Evolutionary conservation across 2,888 invertebrate species (phyloP).

Genomic region (Euphydryas editha): DNA sequence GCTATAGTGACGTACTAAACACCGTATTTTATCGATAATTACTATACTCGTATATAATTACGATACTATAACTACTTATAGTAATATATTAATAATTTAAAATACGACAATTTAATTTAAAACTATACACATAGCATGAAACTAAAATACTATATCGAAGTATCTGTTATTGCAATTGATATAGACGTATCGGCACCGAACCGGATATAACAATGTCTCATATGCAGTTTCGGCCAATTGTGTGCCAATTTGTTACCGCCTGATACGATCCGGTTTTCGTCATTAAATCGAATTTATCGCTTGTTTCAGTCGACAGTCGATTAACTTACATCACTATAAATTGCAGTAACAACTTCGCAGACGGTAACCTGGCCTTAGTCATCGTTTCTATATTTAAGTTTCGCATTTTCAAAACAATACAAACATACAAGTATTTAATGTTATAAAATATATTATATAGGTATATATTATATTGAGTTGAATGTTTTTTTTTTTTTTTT

Average conservation of each 20-base stretch:
- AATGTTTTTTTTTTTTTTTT: too few relatives aligned
- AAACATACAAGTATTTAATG: too few relatives aligned
- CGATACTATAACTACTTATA: too few relatives aligned
- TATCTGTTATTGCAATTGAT: background rate
- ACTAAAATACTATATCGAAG: too few relatives aligned
- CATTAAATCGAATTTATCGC: slow-evolving; percentile 37
- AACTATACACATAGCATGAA: too few relatives aligned
- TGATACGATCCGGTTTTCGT: slow-evolving; percentile 52
- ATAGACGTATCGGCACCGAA: slow-evolving; percentile 49
- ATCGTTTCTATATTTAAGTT: slow-evolving; percentile 33
- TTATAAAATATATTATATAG: too few relatives aligned
- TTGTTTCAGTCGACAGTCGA: slow-evolving; percentile 21
- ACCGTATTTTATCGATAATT: slow-evolving; percentile 44
- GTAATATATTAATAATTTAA: too few relatives aligned
- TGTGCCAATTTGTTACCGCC: slow-evolving; percentile 52
- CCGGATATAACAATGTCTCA: slow-evolving; percentile 53
- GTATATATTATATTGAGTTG: too few relatives aligned
- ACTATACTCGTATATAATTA: too few relatives aligned
- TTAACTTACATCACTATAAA: slow-evolving; percentile 35
- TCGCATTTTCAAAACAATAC: background rate
- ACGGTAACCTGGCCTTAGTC: slow-evolving; percentile 42
- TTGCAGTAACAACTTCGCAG: slow-evolving; percentile 24
- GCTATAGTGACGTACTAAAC: slow-evolving; percentile 61
- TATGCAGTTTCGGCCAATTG: slow-evolving; percentile 57
- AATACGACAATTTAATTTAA: too few relatives aligned